phyloP scores from a whole-genome alignment of 1,140 invertebrate genomes.

The Habropoda laboriosa region DNA sequence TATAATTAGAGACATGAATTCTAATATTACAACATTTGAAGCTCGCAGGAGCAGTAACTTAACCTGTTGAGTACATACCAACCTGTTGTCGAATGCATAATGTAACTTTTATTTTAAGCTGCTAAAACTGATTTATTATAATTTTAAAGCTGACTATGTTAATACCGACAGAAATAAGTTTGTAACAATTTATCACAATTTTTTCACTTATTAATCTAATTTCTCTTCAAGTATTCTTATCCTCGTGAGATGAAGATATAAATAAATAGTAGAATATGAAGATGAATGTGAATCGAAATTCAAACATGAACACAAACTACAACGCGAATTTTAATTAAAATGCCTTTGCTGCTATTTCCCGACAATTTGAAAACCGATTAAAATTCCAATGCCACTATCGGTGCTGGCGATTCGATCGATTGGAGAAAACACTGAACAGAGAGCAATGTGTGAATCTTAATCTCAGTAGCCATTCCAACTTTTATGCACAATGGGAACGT shows the following conservation, averaged over 20 bases:
- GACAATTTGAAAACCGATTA: constrained; percentile 53
- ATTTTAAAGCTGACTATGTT: too few relatives aligned
- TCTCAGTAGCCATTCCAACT: neutral
- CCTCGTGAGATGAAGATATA: neutral
- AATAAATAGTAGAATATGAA: constrained; percentile 26
- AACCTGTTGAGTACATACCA: too few relatives aligned
- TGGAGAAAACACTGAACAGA: neutral
- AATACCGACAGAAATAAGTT: too few relatives aligned
- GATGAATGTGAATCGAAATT: constrained; percentile 29
- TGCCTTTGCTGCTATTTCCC: constrained; percentile 37
- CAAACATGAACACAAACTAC: constrained; percentile 22
- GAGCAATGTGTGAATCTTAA: constrained; percentile 22
- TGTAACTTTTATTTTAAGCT: too few relatives aligned
- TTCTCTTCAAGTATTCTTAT: neutral
- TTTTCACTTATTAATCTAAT: neutral
- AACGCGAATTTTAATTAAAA: constrained; percentile 63
- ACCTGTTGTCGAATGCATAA: too few relatives aligned
- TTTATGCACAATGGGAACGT: neutral
- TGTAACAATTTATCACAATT: too few relatives aligned
- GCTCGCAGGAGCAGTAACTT: too few relatives aligned
- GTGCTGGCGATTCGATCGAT: constrained; percentile 17
- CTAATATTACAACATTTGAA: too few relatives aligned
- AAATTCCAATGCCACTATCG: constrained; percentile 59
- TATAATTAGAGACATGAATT: too few relatives aligned
- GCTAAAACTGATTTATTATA: too few relatives aligned